Base-by-base conservation (phyloP, 2,888 invertebrate genomes). In the Pseudanteris insignis region DNA sequence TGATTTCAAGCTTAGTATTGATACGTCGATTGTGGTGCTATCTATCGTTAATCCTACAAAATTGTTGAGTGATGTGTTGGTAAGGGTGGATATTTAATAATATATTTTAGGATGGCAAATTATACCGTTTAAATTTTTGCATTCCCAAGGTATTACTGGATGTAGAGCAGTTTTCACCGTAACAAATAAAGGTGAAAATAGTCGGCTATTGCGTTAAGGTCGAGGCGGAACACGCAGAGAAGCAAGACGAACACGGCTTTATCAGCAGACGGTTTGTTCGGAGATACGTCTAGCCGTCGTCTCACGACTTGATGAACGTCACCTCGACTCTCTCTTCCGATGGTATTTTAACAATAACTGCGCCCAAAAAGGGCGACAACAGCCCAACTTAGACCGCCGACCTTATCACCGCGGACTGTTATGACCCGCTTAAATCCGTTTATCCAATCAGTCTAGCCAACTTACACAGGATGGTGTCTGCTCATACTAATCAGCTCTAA, bases 211-310 rank as follows among this genome's bases (percentile, higher is more conserved):
- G 74, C 62, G 73, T 84, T 33, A 76, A 81, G 21, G 79, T 83
- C 29, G 81, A 82, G 62, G 83, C 82, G 41, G 82, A 81, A 66
- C 83, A 84, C 72, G 81, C 82, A 65, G 83, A 83, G 67, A 79
- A 73, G 64, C 76, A 76, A 57, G 83, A 83, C 67, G 81, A 83
- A 61, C 82, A 82, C 74, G 83, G 83, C 14, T 81, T 73, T 67
- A 78, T 84, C 64, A 80, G 81, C 62, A 71, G 83, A 51, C 82
- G 82, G 68, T 83, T 83, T 67, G 77, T 79, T 34, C 74, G 83
- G 33, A 77, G 81, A 66, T 83, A 83, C 70, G 73, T 81, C 57
- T 66, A 83, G 51, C 83, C 83, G 13, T 66, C 79, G 59, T 79
- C 79, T 60, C 81, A 82, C 65, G 80, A 83, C 53, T 73, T 81